Conservation (phyloP, 2,797 vertebrate genomes). For the Euphonia xanthogaster region DNA sequence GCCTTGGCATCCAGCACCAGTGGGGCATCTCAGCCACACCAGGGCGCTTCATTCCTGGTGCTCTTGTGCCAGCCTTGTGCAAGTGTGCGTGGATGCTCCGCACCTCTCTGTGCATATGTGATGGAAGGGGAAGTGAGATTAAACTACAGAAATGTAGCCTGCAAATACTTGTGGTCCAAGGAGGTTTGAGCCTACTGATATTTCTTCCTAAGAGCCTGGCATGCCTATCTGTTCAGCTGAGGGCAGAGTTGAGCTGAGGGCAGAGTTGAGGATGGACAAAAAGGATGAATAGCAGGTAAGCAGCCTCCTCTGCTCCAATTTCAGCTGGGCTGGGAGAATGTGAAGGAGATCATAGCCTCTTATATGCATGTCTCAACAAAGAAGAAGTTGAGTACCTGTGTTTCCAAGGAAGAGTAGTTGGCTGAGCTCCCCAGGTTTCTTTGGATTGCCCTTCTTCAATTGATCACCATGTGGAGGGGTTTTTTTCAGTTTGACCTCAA, state of each 20-base stretch:
- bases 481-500: neutral
- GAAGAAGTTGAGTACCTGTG: neutral
- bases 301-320: neutral
- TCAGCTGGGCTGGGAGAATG: neutral
- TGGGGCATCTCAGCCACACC: neutral
- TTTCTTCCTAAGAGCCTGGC: neutral
- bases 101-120: neutral
- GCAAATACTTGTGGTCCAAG: neutral
- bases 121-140: neutral
- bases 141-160: neutral
- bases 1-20: neutral
- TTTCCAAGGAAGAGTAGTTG: neutral
- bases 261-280: neutral
- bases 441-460: neutral
- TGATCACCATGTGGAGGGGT: rapidly evolving
- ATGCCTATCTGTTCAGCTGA: neutral
- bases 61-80: neutral
- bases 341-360: neutral
- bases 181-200: neutral
- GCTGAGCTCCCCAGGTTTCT: neutral
- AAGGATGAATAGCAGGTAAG: neutral
- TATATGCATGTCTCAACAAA: neutral
- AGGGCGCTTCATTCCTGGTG: neutral
- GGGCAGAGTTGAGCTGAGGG: neutral
- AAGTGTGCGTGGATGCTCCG: neutral